These are phyloP conservation scores for Ochropleura leucogaster DNA, from an alignment of 2,888 invertebrate species.

Conservation along the genomic window DNA sequence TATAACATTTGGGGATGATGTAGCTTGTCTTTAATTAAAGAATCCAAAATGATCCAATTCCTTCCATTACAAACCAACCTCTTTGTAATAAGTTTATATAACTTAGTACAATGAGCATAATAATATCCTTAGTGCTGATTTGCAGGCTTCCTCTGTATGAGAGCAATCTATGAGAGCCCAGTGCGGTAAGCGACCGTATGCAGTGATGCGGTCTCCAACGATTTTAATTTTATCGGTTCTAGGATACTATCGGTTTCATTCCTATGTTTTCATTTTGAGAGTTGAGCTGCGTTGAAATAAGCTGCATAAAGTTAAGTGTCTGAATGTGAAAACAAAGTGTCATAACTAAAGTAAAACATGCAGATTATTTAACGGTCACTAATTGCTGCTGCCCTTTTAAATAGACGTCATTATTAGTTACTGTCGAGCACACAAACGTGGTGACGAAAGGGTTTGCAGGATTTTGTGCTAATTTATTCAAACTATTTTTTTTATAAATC, in stretches of 20 bases:
- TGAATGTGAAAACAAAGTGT: background rate
- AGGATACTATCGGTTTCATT: background rate
- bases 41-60: background rate
- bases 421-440: background rate
- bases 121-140: background rate
- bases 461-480: slow-evolving; percentile 6
- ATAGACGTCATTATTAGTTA: slow-evolving; percentile 38
- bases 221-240: background rate
- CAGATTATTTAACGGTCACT: slow-evolving; percentile 8
- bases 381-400: slow-evolving; percentile 40
- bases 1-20: background rate
- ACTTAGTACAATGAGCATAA: background rate
- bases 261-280: background rate
- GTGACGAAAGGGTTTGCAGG: background rate
- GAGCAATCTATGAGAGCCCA: background rate
- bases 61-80: background rate
- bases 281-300: background rate
- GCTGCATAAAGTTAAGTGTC: background rate
- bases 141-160: background rate
- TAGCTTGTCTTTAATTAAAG: background rate
- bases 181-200: no score
- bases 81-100: background rate
- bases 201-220: no score
- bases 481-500: background rate
- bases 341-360: slow-evolving; percentile 2